phyloP scores from a whole-genome alignment of 2,888 invertebrate genomes.

The Drosophila vallismaia region DNA sequence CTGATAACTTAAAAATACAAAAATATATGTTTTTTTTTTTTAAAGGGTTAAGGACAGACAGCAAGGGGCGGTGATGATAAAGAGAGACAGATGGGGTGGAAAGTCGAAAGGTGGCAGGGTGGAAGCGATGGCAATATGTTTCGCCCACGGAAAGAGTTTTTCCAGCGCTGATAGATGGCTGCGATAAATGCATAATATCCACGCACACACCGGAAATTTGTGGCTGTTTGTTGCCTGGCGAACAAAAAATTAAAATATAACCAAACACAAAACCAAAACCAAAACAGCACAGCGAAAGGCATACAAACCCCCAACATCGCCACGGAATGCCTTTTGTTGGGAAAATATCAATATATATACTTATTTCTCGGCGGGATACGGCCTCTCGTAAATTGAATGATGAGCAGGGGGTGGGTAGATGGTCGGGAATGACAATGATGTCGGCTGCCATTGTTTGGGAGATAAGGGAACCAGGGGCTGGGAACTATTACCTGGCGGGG shows the following conservation, averaged over 20 bases:
- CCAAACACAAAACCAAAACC: constrained; percentile 49
- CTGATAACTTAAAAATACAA: not conserved
- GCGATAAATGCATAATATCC: constrained; percentile 73
- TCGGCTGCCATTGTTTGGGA: constrained; percentile 58
- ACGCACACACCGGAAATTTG: constrained; percentile 62
- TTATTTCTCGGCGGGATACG: constrained; percentile 5
- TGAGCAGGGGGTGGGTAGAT: constrained; percentile 17
- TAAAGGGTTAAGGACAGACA: not conserved
- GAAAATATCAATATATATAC: constrained; percentile 35
- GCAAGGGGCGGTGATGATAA: too few relatives aligned
- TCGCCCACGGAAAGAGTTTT: constrained; percentile 62
- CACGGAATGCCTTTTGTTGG: constrained; percentile 31
- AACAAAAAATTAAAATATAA: constrained; percentile 48
- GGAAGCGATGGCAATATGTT: constrained; percentile 36
- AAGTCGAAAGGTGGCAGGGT: constrained; percentile 12
- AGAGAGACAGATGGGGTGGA: constrained; percentile 12
- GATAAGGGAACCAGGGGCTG: constrained; percentile 56
- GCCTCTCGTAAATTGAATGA: constrained; percentile 53
- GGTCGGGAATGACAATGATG: constrained; percentile 9
- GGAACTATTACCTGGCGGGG: constrained; percentile 60
- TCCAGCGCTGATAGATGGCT: constrained; percentile 68
- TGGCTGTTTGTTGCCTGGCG: constrained; percentile 35
- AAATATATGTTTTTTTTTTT: constrained; percentile 15
- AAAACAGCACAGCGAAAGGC: constrained; percentile 8
- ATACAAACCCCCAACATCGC: constrained; percentile 23